Conservation (phyloP, 2,888 invertebrate genomes). For the Stratiomys singularior region DNA sequence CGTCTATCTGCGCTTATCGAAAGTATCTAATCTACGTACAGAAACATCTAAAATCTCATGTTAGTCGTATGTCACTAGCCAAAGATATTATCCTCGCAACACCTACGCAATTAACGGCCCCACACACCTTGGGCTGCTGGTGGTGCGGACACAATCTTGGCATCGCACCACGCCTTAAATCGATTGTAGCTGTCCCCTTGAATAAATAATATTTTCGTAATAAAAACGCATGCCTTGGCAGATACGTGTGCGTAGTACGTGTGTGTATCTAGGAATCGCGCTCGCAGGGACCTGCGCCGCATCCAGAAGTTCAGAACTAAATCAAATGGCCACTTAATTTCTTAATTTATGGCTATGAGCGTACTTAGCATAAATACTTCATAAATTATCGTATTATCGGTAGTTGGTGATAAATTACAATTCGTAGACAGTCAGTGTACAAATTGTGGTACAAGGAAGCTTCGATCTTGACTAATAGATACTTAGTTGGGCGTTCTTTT, state of each 20-base stretch:
- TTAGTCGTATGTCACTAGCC: constrained; percentile 3
- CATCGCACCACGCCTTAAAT: constrained; percentile 16
- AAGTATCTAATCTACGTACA: not conserved
- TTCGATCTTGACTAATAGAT: constrained; percentile 45
- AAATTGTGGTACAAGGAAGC: constrained; percentile 45
- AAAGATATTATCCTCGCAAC: constrained; percentile 29
- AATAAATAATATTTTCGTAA: constrained; percentile 7
- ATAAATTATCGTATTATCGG: constrained; percentile 46
- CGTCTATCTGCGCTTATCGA: not conserved
- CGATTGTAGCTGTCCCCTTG: not conserved
- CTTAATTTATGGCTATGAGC: constrained; percentile 38
- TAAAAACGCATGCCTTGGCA: not conserved
- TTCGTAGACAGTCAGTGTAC: constrained; percentile 37
- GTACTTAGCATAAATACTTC: constrained; percentile 44
- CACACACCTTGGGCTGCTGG: not conserved
- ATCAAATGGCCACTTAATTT: constrained; percentile 42
- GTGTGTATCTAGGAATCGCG: too few relatives aligned
- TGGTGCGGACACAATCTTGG: constrained; percentile 26
- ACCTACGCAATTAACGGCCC: constrained; percentile 28
- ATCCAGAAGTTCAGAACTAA: constrained; percentile 37
- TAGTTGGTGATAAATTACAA: constrained; percentile 46
- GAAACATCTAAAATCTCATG: not conserved
- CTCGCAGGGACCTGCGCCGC: too few relatives aligned
- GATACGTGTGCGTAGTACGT: too few relatives aligned
- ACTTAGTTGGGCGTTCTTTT: constrained; percentile 37